These are phyloP conservation scores for Cryptotermes secundus DNA, from an alignment of 1,140 invertebrate genomes.

Conservation along the genomic window DNA sequence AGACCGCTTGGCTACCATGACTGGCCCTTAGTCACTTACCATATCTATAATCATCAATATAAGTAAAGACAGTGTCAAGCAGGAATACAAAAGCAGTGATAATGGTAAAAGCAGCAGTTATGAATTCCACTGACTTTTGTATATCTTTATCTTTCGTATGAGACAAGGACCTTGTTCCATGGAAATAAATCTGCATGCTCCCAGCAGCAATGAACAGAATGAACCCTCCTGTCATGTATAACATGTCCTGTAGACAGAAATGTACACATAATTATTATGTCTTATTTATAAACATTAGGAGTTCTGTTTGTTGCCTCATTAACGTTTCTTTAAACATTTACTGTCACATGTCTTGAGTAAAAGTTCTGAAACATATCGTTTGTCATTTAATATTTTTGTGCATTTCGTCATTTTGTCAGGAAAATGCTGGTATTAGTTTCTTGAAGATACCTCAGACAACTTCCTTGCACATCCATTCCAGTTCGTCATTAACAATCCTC, in stretches of 20 bases:
- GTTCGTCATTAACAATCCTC: too few relatives aligned
- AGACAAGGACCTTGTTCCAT: background rate
- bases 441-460: too few relatives aligned
- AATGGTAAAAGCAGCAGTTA: slow-evolving; percentile 26
- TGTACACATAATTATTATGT: too few relatives aligned
- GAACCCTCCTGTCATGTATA: slow-evolving; percentile 26
- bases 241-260: slow-evolving; percentile 28
- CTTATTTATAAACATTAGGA: too few relatives aligned
- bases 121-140: slow-evolving; percentile 15
- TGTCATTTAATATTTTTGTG: too few relatives aligned
- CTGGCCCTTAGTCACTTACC: background rate
- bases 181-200: background rate
- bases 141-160: background rate
- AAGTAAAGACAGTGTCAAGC: slow-evolving; percentile 23
- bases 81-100: slow-evolving; percentile 31
- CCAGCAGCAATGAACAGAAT: slow-evolving; percentile 34
- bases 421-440: too few relatives aligned
- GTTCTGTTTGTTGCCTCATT: background rate
- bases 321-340: background rate
- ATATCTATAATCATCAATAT: background rate
- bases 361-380: too few relatives aligned
- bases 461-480: too few relatives aligned
- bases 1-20: too few relatives aligned
- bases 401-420: too few relatives aligned
- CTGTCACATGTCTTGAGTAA: too few relatives aligned